phyloP scores from a whole-genome alignment of 30 jellyfish, hydroid and myxozoan genomes.

The Turritopsis dohrnii region DNA sequence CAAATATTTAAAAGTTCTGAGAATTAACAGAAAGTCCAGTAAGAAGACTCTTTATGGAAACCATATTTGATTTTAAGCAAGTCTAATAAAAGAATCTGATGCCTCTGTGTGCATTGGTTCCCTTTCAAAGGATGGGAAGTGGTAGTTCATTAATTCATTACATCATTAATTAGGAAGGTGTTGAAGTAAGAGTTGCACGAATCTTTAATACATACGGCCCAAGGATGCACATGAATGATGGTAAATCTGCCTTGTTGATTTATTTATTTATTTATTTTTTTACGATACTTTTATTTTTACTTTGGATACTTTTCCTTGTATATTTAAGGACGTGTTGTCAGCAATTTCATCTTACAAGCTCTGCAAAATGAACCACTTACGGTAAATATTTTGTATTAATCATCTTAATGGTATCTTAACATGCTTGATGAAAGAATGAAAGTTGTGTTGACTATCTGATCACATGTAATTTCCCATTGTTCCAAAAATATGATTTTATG shows the following conservation, averaged over 20 bases:
- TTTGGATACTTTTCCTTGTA: not conserved
- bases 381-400: constrained; percentile 30
- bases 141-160: not conserved
- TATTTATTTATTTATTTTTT: not conserved
- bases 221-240: constrained; percentile 96
- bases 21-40: no score
- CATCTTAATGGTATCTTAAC: no score
- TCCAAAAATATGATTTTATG: no score
- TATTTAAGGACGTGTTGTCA: constrained; percentile 85
- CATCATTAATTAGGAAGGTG: constrained; percentile 67
- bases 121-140: no score
- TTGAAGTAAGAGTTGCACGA: constrained; percentile 93
- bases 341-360: constrained; percentile 96
- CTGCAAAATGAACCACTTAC: constrained; percentile 81
- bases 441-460: no score
- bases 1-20: no score
- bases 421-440: no score
- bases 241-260: constrained; percentile 29
- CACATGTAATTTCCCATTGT: no score
- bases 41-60: no score
- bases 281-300: not conserved
- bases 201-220: constrained; percentile 97
- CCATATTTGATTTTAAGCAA: no score
- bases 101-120: no score
- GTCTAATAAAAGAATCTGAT: no score